These are phyloP conservation scores for Monopis laevigella DNA, from an alignment of 2,888 invertebrate genomes.

Conservation along the genomic window DNA sequence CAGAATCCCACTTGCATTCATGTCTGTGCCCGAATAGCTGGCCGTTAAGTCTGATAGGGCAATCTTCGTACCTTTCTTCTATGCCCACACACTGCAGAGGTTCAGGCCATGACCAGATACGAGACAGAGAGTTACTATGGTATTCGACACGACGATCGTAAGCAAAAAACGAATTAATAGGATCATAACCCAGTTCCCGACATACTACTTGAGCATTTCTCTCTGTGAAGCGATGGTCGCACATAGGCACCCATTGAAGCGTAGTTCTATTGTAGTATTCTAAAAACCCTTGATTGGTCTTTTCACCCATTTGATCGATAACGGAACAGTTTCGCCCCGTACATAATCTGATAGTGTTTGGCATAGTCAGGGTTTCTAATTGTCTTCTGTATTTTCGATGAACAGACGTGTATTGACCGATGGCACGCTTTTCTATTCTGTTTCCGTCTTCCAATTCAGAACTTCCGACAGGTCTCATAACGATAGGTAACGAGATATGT, in stretches of 20 bases:
- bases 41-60: conserved; percentile 88
- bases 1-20: conserved; percentile 88
- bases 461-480: conserved; percentile 73
- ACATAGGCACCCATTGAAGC: conserved; percentile 95
- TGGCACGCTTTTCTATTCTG: conserved; percentile 40
- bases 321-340: conserved; percentile 76
- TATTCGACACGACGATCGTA: conserved; percentile 87
- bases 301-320: conserved; percentile 57
- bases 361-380: conserved; percentile 62
- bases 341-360: conserved; percentile 79
- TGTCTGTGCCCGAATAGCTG: conserved; percentile 87
- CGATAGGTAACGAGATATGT: conserved; percentile 75
- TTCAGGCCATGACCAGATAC: conserved; percentile 96
- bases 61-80: conserved; percentile 81
- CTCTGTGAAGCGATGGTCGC: conserved; percentile 94
- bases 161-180: conserved; percentile 88
- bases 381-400: conserved; percentile 56
- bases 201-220: conserved; percentile 97
- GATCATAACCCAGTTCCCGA: conserved; percentile 88
- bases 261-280: conserved; percentile 97
- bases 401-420: conserved; percentile 34
- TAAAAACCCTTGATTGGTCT: conserved; percentile 83
- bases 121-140: conserved; percentile 85
- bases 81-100: conserved; percentile 85
- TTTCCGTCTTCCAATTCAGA: conserved; percentile 40